A percentile compares a stretch with the other conserved stretches of the same genome.
phyloP scores from a whole-genome alignment of 2,113 vertebrate genomes.

The Pyrgilauda ruficollis region DNA sequence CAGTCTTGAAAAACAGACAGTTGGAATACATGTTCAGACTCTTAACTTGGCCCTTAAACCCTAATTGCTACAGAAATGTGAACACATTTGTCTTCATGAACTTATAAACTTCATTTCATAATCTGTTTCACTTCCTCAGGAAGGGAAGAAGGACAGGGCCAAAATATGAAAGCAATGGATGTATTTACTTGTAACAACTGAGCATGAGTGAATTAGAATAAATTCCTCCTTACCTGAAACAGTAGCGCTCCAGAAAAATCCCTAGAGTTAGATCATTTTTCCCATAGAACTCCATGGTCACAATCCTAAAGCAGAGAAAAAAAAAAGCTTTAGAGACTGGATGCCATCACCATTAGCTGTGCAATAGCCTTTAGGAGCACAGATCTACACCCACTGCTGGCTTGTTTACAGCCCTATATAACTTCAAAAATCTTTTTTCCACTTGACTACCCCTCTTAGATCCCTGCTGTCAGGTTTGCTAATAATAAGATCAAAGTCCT shows the following conservation, averaged over 20 bases:
- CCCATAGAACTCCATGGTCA: slow-evolving; percentile 98
- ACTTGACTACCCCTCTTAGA: not conserved
- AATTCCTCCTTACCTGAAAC: slow-evolving; percentile 85
- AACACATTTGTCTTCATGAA: not conserved
- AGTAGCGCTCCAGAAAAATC: slow-evolving; percentile 96
- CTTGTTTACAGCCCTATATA: not conserved
- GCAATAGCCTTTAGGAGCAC: not conserved
- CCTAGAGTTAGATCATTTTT: slow-evolving; percentile 97
- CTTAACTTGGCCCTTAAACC: not conserved
- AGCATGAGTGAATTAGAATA: not conserved
- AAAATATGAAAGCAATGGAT: not conserved
- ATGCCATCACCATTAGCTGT: not conserved
- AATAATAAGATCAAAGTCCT: not conserved
- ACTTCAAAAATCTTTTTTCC: not conserved
- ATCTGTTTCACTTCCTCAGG: not conserved
- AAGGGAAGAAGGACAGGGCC: not conserved
- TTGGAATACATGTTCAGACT: not conserved
- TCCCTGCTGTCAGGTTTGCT: not conserved
- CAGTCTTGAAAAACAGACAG: not conserved
- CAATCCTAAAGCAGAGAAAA: slow-evolving; percentile 82
- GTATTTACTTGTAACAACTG: not conserved
- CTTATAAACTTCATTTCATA: not conserved
- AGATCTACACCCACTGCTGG: not conserved
- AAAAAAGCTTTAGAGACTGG: not conserved
- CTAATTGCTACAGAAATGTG: not conserved